These are phyloP conservation scores for Drosophila paramelanica DNA, from an alignment of 2,888 invertebrate genomes.

Conservation along the genomic window DNA sequence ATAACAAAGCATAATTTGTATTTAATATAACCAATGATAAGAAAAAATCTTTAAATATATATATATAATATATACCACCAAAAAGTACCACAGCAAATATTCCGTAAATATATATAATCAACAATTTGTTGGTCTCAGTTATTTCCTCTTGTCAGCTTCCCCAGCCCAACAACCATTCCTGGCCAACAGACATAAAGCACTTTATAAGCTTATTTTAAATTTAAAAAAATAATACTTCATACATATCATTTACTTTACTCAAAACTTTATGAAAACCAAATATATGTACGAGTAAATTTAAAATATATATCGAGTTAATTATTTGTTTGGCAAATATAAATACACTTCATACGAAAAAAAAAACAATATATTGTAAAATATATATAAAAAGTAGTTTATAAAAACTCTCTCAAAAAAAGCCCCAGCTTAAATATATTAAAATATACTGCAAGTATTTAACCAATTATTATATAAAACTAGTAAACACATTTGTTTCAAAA, in stretches of 20 bases:
- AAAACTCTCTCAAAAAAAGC: constrained; percentile 11
- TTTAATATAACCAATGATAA: neutral
- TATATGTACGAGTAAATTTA: constrained; percentile 30
- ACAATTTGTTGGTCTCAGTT: neutral
- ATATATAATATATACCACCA: constrained; percentile 1
- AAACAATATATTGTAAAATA: constrained; percentile 40
- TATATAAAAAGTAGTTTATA: constrained; percentile 25
- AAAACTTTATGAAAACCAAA: constrained; percentile 18
- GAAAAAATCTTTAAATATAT: neutral
- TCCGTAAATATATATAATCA: neutral
- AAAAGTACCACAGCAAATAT: neutral
- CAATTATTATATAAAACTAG: constrained; percentile 32
- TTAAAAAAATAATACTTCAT: constrained; percentile 20
- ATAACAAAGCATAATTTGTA: neutral
- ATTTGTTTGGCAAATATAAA: constrained; percentile 39
- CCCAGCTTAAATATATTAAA: constrained; percentile 37
- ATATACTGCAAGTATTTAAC: constrained; percentile 33
- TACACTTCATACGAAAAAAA: constrained; percentile 31
- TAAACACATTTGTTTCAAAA: constrained; percentile 47
- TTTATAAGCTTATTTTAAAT: neutral
- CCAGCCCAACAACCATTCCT: too few relatives aligned
- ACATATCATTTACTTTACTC: constrained; percentile 56
- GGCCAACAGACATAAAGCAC: too few relatives aligned
- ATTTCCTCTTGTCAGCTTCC: constrained; percentile 6
- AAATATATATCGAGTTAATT: constrained; percentile 40